Conservation (phyloP, 2,797 vertebrate species). For the Aldrovandia affinis region DNA sequence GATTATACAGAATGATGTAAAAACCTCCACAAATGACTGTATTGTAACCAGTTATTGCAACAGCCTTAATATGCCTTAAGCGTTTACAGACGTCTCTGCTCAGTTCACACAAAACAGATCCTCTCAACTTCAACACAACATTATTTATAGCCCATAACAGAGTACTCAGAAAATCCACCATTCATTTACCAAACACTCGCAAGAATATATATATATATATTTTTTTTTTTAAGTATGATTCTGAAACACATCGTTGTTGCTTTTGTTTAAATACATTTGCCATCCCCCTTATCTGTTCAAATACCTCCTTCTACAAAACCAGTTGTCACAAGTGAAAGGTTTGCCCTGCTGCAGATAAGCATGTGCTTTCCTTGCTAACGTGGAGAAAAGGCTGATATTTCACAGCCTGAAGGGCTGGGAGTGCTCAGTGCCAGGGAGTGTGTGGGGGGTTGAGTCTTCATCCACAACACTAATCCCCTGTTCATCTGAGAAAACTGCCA, state of each 20-base stretch:
- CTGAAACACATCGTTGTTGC: too few species aligned
- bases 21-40: not conserved
- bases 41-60: constrained; percentile 3
- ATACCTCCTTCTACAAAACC: not conserved
- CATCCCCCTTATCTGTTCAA: not conserved
- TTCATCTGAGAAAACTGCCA: constrained; percentile 3
- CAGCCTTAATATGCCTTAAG: constrained; percentile 2
- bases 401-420: not conserved
- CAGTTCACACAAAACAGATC: not conserved
- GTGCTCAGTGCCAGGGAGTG: not conserved
- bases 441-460: not conserved
- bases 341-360: constrained; percentile 1
- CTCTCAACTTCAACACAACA: not conserved
- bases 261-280: not conserved
- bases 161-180: not conserved
- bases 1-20: not conserved
- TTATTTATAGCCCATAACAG: not conserved
- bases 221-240: not conserved
- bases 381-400: not conserved
- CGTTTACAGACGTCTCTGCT: not conserved
- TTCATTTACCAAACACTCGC: not conserved
- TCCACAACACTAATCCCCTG: constrained; percentile 23
- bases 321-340: not conserved
- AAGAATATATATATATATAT: not conserved
- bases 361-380: not conserved